Evolutionary conservation across 1,140 invertebrate species (phyloP).

Genomic region (Anastrepha ludens): DNA sequence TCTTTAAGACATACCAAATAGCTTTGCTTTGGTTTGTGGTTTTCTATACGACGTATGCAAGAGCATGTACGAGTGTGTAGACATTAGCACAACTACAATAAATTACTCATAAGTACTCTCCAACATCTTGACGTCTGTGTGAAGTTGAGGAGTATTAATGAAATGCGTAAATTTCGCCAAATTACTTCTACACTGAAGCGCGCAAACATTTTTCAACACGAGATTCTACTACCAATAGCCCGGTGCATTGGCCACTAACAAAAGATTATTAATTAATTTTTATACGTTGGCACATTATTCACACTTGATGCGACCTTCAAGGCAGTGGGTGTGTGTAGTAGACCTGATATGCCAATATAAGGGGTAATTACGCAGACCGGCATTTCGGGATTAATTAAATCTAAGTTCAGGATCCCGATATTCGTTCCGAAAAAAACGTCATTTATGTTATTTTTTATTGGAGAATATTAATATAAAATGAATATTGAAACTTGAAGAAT

Average conservation of each 20-base stretch:
- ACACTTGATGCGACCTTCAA: constrained; percentile 45
- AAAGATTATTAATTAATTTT: constrained; percentile 49
- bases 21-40: not conserved
- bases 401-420: no score
- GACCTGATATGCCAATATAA: no score
- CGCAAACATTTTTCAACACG: not conserved
- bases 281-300: constrained; percentile 31
- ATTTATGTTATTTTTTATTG: no score
- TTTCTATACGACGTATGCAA: not conserved
- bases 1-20: not conserved
- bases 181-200: not conserved
- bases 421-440: no score
- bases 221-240: not conserved
- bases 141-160: constrained; percentile 7
- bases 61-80: not conserved
- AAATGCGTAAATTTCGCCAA: constrained; percentile 33
- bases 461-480: no score
- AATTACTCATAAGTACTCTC: not conserved
- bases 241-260: not conserved
- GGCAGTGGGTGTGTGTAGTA: not conserved
- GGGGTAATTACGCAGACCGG: no score
- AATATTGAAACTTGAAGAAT: no score
- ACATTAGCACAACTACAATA: not conserved
- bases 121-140: constrained; percentile 10
- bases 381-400: no score